These are phyloP conservation scores for Oreochromis aureus DNA, from an alignment of 2,113 vertebrate genomes.

Conservation along the genomic window DNA sequence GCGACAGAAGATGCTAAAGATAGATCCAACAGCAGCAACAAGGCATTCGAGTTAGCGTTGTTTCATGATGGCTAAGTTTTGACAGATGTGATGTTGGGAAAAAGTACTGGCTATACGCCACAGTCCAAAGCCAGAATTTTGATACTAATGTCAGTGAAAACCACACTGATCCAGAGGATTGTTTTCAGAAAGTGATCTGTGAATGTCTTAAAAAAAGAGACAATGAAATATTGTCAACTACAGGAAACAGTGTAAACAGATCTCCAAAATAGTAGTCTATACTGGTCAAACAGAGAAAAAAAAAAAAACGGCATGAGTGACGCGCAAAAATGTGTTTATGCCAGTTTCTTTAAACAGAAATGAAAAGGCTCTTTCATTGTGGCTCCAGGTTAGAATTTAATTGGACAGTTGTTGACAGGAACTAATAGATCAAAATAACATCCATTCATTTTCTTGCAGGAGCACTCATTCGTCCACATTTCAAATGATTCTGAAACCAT, in stretches of 20 bases:
- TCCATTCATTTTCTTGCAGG: conserved; percentile 25
- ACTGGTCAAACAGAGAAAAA: background rate
- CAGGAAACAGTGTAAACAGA: background rate
- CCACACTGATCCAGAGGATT: background rate
- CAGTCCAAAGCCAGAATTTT: conserved; percentile 1
- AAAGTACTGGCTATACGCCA: conserved; percentile 13
- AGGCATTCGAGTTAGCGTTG: conserved; percentile 52
- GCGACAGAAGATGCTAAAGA: conserved; percentile 67
- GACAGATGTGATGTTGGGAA: conserved; percentile 51
- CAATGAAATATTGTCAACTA: background rate
- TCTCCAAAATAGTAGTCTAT: background rate
- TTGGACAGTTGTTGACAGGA: conserved; percentile 47
- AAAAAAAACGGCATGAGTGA: background rate
- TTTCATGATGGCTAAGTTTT: conserved; percentile 51
- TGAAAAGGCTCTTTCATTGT: background rate
- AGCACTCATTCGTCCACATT: conserved; percentile 29
- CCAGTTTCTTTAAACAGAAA: background rate
- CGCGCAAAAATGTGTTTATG: background rate
- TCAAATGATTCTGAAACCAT: conserved; percentile 41
- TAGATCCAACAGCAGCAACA: conserved; percentile 51
- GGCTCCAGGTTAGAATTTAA: conserved; percentile 51
- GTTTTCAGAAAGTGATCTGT: background rate
- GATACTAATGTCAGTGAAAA: conserved; percentile 7
- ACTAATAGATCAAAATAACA: conserved; percentile 38
- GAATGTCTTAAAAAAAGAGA: background rate